Percentiles rank a stretch among this genome's conserved stretches.
Evolutionary conservation across 1,140 invertebrate species (phyloP).

Genomic region (Brachionus calyciflorus): DNA sequence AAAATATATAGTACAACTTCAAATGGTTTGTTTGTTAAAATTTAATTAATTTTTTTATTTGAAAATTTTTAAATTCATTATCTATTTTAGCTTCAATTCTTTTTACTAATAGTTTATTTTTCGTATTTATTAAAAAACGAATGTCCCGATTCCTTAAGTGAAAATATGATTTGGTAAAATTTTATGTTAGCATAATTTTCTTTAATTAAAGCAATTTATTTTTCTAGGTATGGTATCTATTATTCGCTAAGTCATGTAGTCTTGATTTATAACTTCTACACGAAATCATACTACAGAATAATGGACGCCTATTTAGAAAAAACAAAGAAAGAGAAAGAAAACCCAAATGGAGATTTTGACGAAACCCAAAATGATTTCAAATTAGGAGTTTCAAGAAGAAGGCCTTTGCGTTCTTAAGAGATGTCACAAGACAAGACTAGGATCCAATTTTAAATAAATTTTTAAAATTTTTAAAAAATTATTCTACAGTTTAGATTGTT

Average conservation of each 20-base stretch:
- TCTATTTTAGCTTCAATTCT: constrained; percentile 21
- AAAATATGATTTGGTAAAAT: constrained; percentile 30
- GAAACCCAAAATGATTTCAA: neutral
- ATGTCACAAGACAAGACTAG: no score
- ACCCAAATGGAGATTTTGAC: neutral
- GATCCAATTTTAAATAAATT: no score
- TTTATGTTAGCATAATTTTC: no score
- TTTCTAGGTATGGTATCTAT: neutral
- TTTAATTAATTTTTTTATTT: neutral
- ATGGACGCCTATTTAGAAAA: constrained; percentile 18
- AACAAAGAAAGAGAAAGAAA: neutral
- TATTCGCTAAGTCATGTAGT: neutral
- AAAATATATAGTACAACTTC: constrained; percentile 58
- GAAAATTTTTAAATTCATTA: neutral
- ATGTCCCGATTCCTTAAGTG: neutral
- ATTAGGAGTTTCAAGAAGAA: neutral
- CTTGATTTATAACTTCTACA: constrained; percentile 38
- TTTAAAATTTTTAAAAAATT: no score
- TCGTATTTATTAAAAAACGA: neutral
- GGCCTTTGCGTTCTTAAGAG: constrained; percentile 53
- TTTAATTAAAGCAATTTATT: neutral
- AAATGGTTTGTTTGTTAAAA: constrained; percentile 52
- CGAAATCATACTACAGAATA: constrained; percentile 13
- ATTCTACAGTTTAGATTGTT: no score
- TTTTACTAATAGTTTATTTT: constrained; percentile 5